A percentile compares a stretch with the other conserved stretches of the same genome.
Evolutionary conservation across 2,797 vertebrate genomes (phyloP).

Genomic region (Hemibagrus guttatus): DNA sequence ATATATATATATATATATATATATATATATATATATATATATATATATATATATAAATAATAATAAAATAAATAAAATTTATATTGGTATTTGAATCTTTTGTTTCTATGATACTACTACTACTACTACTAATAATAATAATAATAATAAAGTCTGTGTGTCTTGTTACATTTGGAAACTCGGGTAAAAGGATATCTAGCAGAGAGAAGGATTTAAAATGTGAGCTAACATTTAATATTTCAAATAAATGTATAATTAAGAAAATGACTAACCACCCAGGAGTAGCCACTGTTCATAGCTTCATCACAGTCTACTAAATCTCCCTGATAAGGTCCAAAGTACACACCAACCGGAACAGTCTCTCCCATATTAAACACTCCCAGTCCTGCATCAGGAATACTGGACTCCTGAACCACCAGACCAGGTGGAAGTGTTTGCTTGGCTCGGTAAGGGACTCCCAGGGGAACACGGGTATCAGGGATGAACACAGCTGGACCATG

Average conservation of each 20-base stretch:
- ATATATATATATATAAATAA: too few species aligned
- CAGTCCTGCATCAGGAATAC: slow-evolving; percentile 5
- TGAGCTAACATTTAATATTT: background rate
- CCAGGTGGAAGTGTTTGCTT: slow-evolving; percentile 10
- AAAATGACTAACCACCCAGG: slow-evolving; percentile 14
- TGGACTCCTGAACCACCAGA: background rate
- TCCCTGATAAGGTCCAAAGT: slow-evolving; percentile 18
- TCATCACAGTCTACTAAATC: background rate
- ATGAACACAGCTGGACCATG: background rate
- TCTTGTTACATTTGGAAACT: background rate
- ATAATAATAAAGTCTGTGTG: background rate
- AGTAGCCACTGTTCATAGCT: slow-evolving; percentile 22
- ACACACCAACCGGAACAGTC: slow-evolving; percentile 4
- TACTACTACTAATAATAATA: background rate
- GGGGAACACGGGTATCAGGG: background rate
- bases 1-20: too few species aligned
- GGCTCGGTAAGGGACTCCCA: slow-evolving; percentile 5
- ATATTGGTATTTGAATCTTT: background rate
- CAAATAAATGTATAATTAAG: background rate
- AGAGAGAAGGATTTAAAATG: background rate
- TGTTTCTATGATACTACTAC: background rate
- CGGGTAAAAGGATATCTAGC: background rate
- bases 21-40: too few species aligned
- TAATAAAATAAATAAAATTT: background rate
- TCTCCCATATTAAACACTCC: slow-evolving; percentile 21